Percentiles rank a stretch among this genome's conserved stretches.
These are phyloP conservation scores for Tetrax tetrax DNA, from an alignment of 2,113 vertebrate species.

Conservation along the genomic window DNA sequence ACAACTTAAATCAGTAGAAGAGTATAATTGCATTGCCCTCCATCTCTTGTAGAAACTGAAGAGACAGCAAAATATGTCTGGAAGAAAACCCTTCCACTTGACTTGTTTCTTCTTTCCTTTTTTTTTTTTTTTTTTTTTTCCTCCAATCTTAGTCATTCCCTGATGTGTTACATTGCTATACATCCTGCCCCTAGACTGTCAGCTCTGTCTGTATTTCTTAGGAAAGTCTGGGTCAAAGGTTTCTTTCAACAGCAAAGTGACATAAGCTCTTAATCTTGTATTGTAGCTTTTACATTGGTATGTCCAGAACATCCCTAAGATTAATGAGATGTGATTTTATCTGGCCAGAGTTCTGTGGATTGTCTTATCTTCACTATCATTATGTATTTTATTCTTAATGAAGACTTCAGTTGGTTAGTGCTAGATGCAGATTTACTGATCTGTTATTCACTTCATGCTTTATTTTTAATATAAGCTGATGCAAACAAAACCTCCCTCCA, in stretches of 20 bases:
- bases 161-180: neutral
- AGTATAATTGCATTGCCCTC: neutral
- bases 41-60: neutral
- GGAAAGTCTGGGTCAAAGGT: neutral
- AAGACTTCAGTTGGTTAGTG: neutral
- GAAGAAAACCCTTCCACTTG: neutral
- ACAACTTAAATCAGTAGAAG: neutral
- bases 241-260: neutral
- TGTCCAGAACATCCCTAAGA: neutral
- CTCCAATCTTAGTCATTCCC: neutral
- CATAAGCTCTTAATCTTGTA: neutral
- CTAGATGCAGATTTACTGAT: neutral
- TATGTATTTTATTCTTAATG: neutral
- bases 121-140: neutral
- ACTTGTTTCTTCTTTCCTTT: neutral
- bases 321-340: neutral
- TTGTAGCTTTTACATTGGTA: neutral
- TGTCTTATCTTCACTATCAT: neutral
- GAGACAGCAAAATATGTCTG: neutral
- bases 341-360: neutral
- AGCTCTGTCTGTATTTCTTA: neutral
- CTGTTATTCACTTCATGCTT: neutral
- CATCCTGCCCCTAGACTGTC: neutral
- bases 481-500: neutral
- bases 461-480: neutral